Evolutionary conservation across 2,797 vertebrate genomes (phyloP).

Genomic region (Tenualosa thibaudeaui): DNA sequence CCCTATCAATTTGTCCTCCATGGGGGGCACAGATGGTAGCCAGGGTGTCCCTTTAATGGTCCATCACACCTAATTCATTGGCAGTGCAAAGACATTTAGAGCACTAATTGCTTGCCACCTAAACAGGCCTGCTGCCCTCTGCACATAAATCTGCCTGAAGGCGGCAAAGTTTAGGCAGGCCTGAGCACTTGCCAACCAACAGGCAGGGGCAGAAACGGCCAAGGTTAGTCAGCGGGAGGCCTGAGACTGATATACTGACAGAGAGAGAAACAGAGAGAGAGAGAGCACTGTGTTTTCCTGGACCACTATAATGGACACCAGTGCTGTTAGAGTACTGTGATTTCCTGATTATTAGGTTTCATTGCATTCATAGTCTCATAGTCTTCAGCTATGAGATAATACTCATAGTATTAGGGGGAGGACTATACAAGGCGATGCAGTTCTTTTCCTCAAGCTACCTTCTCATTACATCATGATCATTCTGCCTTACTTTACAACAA

Average conservation of each 20-base stretch:
- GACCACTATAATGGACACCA: not conserved
- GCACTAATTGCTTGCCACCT: not conserved
- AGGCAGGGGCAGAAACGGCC: not conserved
- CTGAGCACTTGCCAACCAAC: not conserved
- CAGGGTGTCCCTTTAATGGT: slow-evolving; percentile 12
- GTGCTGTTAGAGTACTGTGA: not conserved
- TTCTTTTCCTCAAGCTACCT: no score
- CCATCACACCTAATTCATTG: not conserved
- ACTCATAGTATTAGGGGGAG: no score
- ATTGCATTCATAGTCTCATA: no score
- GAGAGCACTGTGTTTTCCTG: not conserved
- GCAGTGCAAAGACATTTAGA: not conserved
- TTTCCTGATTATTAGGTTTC: no score
- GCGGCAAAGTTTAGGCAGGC: not conserved
- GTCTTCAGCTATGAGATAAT: no score
- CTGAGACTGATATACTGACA: not conserved
- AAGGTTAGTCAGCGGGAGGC: not conserved
- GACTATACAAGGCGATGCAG: no score
- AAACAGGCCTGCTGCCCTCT: not conserved
- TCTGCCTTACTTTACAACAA: no score
- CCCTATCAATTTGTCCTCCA: not conserved
- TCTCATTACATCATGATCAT: no score
- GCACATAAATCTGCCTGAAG: slow-evolving; percentile 1
- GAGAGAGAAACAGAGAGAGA: not conserved
- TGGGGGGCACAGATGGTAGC: not conserved